Percentiles rank a stretch among this genome's conserved stretches.
Conservation (phyloP, 2,797 vertebrate species). For the Acrocephalus scirpaceus region DNA sequence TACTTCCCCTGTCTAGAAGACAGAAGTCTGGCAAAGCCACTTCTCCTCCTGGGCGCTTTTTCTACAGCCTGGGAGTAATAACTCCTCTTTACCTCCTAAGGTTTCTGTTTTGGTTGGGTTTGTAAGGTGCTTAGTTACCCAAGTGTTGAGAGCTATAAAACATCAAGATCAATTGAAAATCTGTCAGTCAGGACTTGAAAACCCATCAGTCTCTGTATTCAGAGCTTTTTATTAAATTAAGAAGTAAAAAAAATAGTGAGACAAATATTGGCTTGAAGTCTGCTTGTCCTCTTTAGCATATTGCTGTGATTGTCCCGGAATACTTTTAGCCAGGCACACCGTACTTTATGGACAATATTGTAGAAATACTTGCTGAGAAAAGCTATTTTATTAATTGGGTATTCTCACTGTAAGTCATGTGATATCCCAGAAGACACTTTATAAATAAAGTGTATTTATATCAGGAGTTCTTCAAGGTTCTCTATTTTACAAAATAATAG, state of each 20-base stretch:
- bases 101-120: conserved; percentile 7
- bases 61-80: background rate
- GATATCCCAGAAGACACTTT: conserved; percentile 63
- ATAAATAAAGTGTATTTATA: conserved; percentile 66
- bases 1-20: background rate
- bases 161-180: conserved; percentile 33
- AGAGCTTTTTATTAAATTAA: conserved; percentile 67
- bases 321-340: conserved; percentile 31
- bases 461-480: conserved; percentile 62
- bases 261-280: conserved; percentile 50
- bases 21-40: background rate
- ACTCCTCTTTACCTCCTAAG: background rate
- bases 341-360: conserved; percentile 48
- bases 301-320: conserved; percentile 37
- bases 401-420: conserved; percentile 59
- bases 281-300: conserved; percentile 46
- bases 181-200: conserved; percentile 41
- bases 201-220: conserved; percentile 38
- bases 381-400: conserved; percentile 69
- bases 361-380: conserved; percentile 63
- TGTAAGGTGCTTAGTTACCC: background rate
- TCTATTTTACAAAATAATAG: conserved; percentile 54
- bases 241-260: background rate
- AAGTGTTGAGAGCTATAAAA: background rate
- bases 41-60: background rate